Conservation (phyloP, 2,888 invertebrate genomes). For the Pediacus dermestoides region DNA sequence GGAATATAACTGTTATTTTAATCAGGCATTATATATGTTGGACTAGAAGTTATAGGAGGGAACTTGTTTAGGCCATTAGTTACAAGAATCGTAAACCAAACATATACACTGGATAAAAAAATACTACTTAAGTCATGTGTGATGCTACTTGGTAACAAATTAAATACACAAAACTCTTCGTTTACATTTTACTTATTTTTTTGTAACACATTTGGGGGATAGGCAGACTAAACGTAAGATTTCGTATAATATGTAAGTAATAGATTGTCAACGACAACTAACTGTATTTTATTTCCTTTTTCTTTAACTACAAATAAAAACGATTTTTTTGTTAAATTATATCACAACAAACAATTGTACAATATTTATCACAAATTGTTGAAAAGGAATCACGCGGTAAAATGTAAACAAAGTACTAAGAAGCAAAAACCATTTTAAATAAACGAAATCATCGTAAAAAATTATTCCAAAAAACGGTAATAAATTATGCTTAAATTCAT, state of each 20-base stretch:
- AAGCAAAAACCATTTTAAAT: too few relatives aligned
- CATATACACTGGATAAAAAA: background rate
- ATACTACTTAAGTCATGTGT: conserved; percentile 35
- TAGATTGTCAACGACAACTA: too few relatives aligned
- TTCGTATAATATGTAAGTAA: too few relatives aligned
- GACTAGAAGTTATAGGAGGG: conserved; percentile 51
- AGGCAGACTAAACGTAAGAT: too few relatives aligned
- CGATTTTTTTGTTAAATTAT: conserved; percentile 12
- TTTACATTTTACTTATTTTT: conserved; percentile 2
- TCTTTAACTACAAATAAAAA: too few relatives aligned
- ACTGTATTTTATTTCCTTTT: too few relatives aligned
- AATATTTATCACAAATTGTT: conserved; percentile 19
- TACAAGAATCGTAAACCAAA: conserved; percentile 21
- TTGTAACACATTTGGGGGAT: too few relatives aligned
- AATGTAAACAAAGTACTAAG: conserved; percentile 20
- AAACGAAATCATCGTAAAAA: too few relatives aligned
- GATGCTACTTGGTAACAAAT: conserved; percentile 34
- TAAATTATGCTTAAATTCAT: too few relatives aligned
- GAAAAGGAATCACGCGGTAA: conserved; percentile 11
- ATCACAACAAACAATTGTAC: conserved; percentile 16
- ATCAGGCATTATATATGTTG: conserved; percentile 38
- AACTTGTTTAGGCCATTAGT: conserved; percentile 51
- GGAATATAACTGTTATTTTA: conserved; percentile 34
- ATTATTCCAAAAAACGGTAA: too few relatives aligned
- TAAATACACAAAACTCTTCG: background rate